Evolutionary conservation across 2,888 invertebrate species (phyloP).

Genomic region (Syrista parreyssii): DNA sequence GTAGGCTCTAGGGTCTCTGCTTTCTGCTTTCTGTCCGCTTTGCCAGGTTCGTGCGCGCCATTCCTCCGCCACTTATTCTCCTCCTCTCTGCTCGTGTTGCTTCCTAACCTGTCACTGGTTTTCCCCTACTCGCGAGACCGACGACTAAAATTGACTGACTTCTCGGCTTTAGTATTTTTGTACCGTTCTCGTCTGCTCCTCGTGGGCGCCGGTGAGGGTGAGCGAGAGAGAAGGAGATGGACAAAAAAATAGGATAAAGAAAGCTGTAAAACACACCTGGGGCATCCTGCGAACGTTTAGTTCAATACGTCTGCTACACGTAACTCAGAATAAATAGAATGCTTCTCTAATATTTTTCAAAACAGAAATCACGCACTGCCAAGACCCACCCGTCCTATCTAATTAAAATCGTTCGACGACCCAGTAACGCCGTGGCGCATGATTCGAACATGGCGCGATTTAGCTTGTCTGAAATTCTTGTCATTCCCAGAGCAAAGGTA

Average conservation of each 20-base stretch:
- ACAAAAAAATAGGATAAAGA: neutral
- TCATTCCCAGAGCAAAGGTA: neutral
- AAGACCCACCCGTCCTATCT: neutral
- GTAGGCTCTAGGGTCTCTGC: neutral
- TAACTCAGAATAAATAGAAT: neutral
- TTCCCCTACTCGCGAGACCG: neutral
- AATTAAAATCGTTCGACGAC: neutral
- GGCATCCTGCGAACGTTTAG: neutral
- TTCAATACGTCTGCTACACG: neutral
- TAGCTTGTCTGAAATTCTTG: neutral
- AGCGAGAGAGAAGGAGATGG: neutral
- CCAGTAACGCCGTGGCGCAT: neutral
- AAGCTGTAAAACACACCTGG: neutral
- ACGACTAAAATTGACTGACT: neutral
- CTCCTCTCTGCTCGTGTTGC: neutral
- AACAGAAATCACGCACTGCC: neutral
- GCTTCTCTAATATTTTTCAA: neutral
- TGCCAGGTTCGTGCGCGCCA: neutral
- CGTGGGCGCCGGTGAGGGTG: neutral
- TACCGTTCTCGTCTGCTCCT: neutral
- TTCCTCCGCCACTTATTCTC: neutral
- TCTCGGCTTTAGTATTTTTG: neutral
- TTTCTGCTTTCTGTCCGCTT: neutral
- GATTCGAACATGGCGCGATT: neutral
- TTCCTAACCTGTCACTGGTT: neutral